Percentiles rank a stretch among this genome's conserved stretches.
These are phyloP conservation scores for Oreochromis niloticus DNA, from an alignment of 2,113 vertebrate species.

Conservation along the genomic window DNA sequence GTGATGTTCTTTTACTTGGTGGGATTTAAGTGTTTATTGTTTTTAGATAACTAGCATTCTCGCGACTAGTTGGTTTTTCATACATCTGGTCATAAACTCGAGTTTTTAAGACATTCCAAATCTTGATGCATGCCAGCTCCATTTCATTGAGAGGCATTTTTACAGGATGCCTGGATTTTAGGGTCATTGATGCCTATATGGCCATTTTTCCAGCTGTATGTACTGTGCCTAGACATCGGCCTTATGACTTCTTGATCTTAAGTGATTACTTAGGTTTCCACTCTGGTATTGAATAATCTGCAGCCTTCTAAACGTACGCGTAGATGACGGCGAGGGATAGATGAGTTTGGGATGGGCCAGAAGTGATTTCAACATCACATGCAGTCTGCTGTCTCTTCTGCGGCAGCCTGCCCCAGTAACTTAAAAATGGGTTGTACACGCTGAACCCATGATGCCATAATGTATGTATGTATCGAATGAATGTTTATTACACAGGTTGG, in stretches of 20 bases:
- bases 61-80: slow-evolving; percentile 64
- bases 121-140: slow-evolving; percentile 66
- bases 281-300: slow-evolving; percentile 49
- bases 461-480: slow-evolving; percentile 51
- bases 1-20: slow-evolving; percentile 77
- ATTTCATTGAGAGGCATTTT: slow-evolving; percentile 64
- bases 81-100: slow-evolving; percentile 56
- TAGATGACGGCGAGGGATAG: neutral
- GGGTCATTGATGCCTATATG: slow-evolving; percentile 35
- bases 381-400: slow-evolving; percentile 3
- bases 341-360: neutral
- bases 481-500: slow-evolving; percentile 48
- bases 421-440: slow-evolving; percentile 14
- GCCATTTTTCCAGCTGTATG: slow-evolving; percentile 50
- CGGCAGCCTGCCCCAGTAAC: slow-evolving; percentile 24
- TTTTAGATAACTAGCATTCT: slow-evolving; percentile 75
- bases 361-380: neutral
- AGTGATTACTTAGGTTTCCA: slow-evolving; percentile 58
- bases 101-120: slow-evolving; percentile 49
- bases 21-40: slow-evolving; percentile 77
- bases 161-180: slow-evolving; percentile 53
- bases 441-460: slow-evolving; percentile 60
- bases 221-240: slow-evolving; percentile 63
- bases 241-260: slow-evolving; percentile 61
- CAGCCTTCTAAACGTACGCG: slow-evolving; percentile 37